Evolutionary conservation across 2,888 invertebrate genomes (phyloP), one percentile per base, ranked within the genome.

Genomic region (Cynaeus angustus): DNA sequence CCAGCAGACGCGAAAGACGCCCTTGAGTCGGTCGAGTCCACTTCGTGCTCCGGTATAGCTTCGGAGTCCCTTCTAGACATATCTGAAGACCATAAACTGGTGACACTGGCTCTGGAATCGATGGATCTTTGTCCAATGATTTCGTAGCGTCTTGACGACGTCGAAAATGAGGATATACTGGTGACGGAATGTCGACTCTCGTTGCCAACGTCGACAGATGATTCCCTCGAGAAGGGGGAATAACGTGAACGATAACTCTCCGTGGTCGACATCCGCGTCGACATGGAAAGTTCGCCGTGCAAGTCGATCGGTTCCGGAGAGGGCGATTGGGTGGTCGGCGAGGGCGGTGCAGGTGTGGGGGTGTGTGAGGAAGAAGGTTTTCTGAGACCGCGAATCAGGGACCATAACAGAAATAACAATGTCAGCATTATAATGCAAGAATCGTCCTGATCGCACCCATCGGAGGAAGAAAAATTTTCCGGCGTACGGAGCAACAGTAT

Each of bases 401-500:
- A 88, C 90, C 89, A 90, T 85, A 89, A 85, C 84, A 89, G 87
- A 81, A 89, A 88, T 80, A 90, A 87, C 81, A 90, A 83, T 81
- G 89, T 89, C 85, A 90, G 85, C 90, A 90, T 90, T 79, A 79
- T 83, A 79, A 74, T 73, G 62, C 73, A 52, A 45, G 55, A 33
- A 66, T 50, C 28, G 28, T 33, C 59, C 61, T n/a, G 33, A 50
- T 58, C n/a, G 45, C 52, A 59, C 52, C 69, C 69, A 65, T 69
- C 46, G 46, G 38, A 65, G 13, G 43, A 45, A 55, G 55, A 41
- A 59, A 52, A 56, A 38, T 37, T 38, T 28, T 33, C 26, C 38
- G 38, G 38, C 10, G 21, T 37, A 14, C 37, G 48, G 62, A 68
- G 66, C 66, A 68, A 68, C 68, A 68, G 66, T 66, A 66, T 69